Percentiles rank a stretch among this genome's conserved stretches.
These are phyloP conservation scores for Sinocyclocheilus rhinocerous DNA, from an alignment of 2,113 vertebrate genomes.

Conservation along the genomic window DNA sequence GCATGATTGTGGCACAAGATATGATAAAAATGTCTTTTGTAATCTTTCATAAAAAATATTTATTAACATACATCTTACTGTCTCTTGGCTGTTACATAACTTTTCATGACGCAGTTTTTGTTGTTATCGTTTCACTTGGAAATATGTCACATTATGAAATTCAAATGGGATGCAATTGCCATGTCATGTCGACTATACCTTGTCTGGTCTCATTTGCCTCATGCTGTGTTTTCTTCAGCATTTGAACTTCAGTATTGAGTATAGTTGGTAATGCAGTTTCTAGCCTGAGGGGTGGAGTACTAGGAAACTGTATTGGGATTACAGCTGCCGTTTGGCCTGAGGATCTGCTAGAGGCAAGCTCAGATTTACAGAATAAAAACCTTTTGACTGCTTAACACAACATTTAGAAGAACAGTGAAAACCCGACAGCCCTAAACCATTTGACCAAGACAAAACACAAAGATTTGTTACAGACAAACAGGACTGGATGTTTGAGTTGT, in stretches of 20 bases:
- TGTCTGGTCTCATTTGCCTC: neutral
- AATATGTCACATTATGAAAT: neutral
- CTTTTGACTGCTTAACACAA: constrained; percentile 9
- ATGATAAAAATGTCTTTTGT: neutral
- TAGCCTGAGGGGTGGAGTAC: constrained; percentile 24
- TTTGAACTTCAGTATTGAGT: neutral
- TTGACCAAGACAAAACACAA: neutral
- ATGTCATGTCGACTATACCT: neutral
- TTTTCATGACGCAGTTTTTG: neutral
- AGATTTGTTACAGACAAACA: neutral
- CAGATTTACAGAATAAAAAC: constrained; percentile 10
- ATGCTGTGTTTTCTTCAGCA: neutral
- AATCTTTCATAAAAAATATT: neutral
- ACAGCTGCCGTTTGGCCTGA: neutral
- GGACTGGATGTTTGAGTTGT: neutral
- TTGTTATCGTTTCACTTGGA: neutral
- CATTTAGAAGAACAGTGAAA: constrained; percentile 15
- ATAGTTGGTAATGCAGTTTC: constrained; percentile 28
- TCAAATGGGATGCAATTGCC: neutral
- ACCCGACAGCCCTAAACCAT: neutral
- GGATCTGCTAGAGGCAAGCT: constrained; percentile 23
- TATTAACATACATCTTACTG: neutral
- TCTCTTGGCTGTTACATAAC: neutral
- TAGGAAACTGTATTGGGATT: neutral
- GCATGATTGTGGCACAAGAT: neutral